Evolutionary conservation across 1,140 invertebrate species (phyloP).

Genomic region (Drosophila busckii): DNA sequence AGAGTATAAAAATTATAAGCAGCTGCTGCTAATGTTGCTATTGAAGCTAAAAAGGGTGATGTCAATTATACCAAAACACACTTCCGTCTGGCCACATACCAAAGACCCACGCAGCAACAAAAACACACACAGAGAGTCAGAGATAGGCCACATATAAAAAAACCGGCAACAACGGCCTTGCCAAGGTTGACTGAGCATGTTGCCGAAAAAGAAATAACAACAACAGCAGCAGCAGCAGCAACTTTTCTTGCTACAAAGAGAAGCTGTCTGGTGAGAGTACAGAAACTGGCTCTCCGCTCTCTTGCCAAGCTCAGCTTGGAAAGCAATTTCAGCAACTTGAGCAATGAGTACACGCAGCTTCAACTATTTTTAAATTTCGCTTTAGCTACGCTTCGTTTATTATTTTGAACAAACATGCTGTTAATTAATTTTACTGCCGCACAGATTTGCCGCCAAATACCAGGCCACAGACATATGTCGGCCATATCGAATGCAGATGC

Average conservation of each 20-base stretch:
- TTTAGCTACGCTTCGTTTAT: slow-evolving; percentile 3
- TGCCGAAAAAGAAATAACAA: slow-evolving; percentile 65
- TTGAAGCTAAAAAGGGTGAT: slow-evolving; percentile 22
- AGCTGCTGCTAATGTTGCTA: slow-evolving; percentile 3
- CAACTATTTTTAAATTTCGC: slow-evolving; percentile 32
- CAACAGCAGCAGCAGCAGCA: slow-evolving; percentile 57
- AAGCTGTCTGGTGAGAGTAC: slow-evolving; percentile 7
- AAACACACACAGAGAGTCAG: slow-evolving; percentile 11
- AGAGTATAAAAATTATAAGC: slow-evolving; percentile 3
- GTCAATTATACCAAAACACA: slow-evolving; percentile 53
- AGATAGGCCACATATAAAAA: slow-evolving; percentile 38
- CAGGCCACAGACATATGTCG: slow-evolving; percentile 55
- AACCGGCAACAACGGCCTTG: slow-evolving; percentile 78
- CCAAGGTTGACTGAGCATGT: slow-evolving; percentile 76
- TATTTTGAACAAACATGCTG: slow-evolving; percentile 17
- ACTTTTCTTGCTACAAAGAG: slow-evolving; percentile 28
- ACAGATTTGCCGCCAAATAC: slow-evolving; percentile 60
- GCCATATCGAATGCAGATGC: slow-evolving; percentile 62
- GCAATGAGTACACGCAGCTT: slow-evolving; percentile 45
- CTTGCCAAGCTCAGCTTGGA: slow-evolving; percentile 40
- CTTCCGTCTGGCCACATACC: slow-evolving; percentile 70
- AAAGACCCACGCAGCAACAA: slow-evolving; percentile 49
- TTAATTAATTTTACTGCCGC: slow-evolving; percentile 23
- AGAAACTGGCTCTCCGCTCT: slow-evolving; percentile 31
- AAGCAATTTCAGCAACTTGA: slow-evolving; percentile 40